Percentiles rank a stretch among this genome's conserved stretches.
Evolutionary conservation across 1,140 invertebrate species (phyloP).

Genomic region (Leptopilina boulardi): DNA sequence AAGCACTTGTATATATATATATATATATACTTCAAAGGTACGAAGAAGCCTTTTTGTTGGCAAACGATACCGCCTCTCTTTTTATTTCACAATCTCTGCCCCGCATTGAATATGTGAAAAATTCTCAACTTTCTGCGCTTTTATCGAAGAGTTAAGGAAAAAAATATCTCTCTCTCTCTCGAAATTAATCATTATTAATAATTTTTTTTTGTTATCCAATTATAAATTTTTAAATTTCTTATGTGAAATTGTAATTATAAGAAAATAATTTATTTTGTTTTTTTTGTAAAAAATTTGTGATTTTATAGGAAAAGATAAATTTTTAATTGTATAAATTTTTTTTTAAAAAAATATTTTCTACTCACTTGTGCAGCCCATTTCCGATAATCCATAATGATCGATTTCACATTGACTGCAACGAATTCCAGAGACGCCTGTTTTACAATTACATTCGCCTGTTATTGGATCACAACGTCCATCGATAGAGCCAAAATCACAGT

Average conservation of each 20-base stretch:
- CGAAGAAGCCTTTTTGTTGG: not conserved
- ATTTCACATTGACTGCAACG: slow-evolving; percentile 86
- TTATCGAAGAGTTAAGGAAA: no score
- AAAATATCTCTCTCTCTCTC: no score
- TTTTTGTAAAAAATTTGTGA: no score
- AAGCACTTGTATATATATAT: slow-evolving; percentile 36
- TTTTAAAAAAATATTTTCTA: slow-evolving; percentile 50
- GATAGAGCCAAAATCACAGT: slow-evolving; percentile 87
- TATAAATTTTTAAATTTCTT: no score
- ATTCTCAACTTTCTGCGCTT: no score
- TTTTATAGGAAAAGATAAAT: no score
- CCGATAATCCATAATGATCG: slow-evolving; percentile 86
- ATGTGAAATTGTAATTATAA: no score
- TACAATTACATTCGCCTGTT: slow-evolving; percentile 81
- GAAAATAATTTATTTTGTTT: no score
- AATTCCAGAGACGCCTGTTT: slow-evolving; percentile 85
- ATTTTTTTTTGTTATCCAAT: no score
- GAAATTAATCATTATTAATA: no score
- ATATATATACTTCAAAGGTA: slow-evolving; percentile 1
- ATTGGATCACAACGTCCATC: slow-evolving; percentile 86
- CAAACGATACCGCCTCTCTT: slow-evolving; percentile 15
- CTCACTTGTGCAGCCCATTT: slow-evolving; percentile 85
- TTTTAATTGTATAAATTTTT: no score
- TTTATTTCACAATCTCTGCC: no score
- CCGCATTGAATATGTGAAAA: not conserved